Evolutionary conservation across 2,113 vertebrate species (phyloP).

Genomic region (Hemibagrus wyckioides): DNA sequence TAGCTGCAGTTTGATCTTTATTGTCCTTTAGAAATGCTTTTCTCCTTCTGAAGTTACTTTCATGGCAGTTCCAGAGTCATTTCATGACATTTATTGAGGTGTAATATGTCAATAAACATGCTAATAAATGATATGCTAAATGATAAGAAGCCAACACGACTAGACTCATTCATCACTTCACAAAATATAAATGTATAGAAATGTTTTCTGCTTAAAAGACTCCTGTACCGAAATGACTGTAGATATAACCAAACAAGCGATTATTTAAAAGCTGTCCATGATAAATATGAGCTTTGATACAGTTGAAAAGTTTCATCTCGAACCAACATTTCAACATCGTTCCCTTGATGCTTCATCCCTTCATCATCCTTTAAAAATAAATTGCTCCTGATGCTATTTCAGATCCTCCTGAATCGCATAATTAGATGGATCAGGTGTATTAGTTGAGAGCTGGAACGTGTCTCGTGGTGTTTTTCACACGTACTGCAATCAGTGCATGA

Average conservation of each 20-base stretch:
- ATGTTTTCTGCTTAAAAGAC: background rate
- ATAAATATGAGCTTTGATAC: background rate
- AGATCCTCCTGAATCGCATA: background rate
- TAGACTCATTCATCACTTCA: background rate
- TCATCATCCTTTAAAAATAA: background rate
- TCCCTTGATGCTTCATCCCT: background rate
- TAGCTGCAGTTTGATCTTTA: background rate
- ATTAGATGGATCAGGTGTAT: constrained; percentile 20
- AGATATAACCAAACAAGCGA: background rate
- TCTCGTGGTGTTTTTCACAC: constrained; percentile 7
- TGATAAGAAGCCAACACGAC: background rate
- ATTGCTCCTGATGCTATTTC: constrained; percentile 4
- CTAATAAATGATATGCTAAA: background rate
- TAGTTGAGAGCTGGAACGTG: constrained; percentile 11
- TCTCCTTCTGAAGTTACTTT: too few relatives aligned
- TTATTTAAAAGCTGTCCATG: background rate
- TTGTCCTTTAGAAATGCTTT: too few relatives aligned
- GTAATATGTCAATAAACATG: background rate
- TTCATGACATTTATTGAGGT: background rate
- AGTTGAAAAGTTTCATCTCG: background rate
- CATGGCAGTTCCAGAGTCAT: background rate
- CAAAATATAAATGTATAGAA: background rate
- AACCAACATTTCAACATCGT: background rate
- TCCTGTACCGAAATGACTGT: background rate
- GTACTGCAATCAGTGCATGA: background rate